Conservation (phyloP, 1,140 invertebrate genomes). For the Oedothorax gibbosus region DNA sequence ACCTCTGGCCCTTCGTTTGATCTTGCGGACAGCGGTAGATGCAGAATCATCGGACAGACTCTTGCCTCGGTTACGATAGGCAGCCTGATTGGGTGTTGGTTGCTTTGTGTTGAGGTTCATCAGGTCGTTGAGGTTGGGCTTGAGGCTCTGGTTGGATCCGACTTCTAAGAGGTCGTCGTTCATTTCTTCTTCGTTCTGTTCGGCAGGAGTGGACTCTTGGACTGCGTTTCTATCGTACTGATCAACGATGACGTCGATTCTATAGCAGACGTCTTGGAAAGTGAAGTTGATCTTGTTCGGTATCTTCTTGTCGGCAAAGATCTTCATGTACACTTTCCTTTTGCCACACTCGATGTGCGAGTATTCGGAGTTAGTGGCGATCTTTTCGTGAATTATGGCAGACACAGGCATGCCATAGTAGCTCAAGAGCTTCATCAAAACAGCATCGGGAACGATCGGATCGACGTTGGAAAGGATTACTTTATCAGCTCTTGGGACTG, state of each 20-base stretch:
- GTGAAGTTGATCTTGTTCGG: conserved; percentile 14
- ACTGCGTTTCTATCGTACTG: neutral
- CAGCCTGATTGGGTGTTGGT: neutral
- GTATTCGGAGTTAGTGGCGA: conserved; percentile 14
- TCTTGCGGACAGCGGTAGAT: neutral
- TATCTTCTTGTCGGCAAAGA: conserved; percentile 24
- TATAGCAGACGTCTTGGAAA: conserved; percentile 2
- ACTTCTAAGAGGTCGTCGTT: neutral
- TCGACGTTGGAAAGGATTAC: conserved; percentile 33
- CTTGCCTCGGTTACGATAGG: neutral
- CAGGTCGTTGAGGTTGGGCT: conserved; percentile 20
- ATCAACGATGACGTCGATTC: conserved; percentile 26
- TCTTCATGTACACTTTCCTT: conserved; percentile 39
- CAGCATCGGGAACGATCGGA: conserved; percentile 31
- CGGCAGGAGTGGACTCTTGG: neutral
- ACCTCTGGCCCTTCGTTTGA: conserved; percentile 7
- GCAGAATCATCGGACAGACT: neutral
- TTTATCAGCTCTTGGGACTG: conserved; percentile 29
- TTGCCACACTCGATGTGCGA: conserved; percentile 44
- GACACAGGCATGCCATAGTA: conserved; percentile 28
- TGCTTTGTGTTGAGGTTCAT: neutral
- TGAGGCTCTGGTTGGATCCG: conserved; percentile 6
- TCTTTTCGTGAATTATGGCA: conserved; percentile 29
- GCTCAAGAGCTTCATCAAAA: conserved; percentile 21
- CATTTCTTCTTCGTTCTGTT: conserved; percentile 7